These are phyloP conservation scores for Zygogramma bicolorata DNA, from an alignment of 2,888 invertebrate genomes.

Conservation along the genomic window DNA sequence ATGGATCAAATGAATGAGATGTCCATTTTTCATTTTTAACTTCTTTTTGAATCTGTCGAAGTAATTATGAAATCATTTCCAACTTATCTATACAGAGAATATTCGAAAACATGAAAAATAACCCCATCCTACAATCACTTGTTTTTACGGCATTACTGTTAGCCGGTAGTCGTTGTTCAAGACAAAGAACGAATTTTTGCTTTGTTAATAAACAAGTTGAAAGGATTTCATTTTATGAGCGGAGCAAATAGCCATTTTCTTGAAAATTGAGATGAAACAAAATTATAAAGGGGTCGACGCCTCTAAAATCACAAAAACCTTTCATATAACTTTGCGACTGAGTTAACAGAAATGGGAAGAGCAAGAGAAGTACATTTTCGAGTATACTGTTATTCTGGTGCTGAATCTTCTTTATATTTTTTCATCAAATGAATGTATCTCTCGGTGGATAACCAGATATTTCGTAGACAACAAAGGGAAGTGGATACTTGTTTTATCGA, in stretches of 20 bases:
- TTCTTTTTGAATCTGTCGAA: too few relatives aligned
- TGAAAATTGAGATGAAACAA: constrained; percentile 5
- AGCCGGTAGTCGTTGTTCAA: neutral
- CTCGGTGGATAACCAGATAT: constrained; percentile 12
- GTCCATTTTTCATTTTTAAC: too few relatives aligned
- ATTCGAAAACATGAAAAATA: too few relatives aligned
- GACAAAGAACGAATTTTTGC: neutral
- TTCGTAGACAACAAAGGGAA: constrained; percentile 34
- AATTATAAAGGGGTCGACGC: constrained; percentile 33
- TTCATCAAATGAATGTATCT: constrained; percentile 29
- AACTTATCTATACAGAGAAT: too few relatives aligned
- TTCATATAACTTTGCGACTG: constrained; percentile 27
- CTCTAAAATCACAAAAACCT: constrained; percentile 32
- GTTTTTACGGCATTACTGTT: neutral
- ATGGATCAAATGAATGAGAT: too few relatives aligned
- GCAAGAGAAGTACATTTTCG: constrained; percentile 12
- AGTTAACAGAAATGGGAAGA: constrained; percentile 18
- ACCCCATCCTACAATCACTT: neutral
- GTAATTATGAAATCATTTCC: too few relatives aligned
- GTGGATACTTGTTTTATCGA: constrained; percentile 21
- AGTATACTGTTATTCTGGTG: constrained; percentile 26
- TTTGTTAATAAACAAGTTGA: neutral
- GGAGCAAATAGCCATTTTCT: neutral
- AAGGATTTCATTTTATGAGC: neutral
- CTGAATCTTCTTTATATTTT: constrained; percentile 36